Evolutionary conservation across 2,797 vertebrate genomes (phyloP), one percentile per base, ranked within the genome.

Genomic region (Acrocephalus scirpaceus): DNA sequence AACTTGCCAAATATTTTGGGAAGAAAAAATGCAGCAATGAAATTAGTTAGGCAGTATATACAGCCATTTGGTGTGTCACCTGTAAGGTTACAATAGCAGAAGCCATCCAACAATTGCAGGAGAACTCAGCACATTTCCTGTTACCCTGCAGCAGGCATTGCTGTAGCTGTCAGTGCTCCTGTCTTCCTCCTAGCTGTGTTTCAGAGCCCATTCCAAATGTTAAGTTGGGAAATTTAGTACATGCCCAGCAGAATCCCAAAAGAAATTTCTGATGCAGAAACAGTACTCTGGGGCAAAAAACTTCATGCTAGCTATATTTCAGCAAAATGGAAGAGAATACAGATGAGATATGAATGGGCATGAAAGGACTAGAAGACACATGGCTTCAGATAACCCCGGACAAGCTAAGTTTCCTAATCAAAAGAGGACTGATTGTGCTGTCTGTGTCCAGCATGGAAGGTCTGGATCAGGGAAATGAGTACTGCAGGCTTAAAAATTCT

Each of bases 231-330:
- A 77, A 75, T 54, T n/a, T 26, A 48, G 11, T 23, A 42, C 2
- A 15, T 18, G 13, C 25, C 16, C 54, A 78, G 23, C 10, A 64
- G 44, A 67, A 77, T 44, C 29, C 9, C 19, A 7, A 27, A 60
- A 53, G 11, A 45, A 30, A 42, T 53, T 80, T 40, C 30, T 74
- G 38, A 17, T 34, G 51, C 2, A n/a, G 19, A 44, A 85, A 11
- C 25, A 64, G 5, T 11, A 30, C 16, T 50, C 34, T 53, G 21
- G 20, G 26, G 38, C 2, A 80, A 88, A 66, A 1, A 4, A 0
- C 12, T 60, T 0, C 38, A 0, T n/a, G 7, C 25, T 42, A 58
- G 23, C 6, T 25, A 8, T 18, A 38, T 44, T 77, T 47, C 44
- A 69, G 38, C 20, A 84, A 78, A 80, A 69, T 29, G 20, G 7